Evolutionary conservation across 2,888 invertebrate genomes (phyloP).

Genomic region (Lissonota sp.): DNA sequence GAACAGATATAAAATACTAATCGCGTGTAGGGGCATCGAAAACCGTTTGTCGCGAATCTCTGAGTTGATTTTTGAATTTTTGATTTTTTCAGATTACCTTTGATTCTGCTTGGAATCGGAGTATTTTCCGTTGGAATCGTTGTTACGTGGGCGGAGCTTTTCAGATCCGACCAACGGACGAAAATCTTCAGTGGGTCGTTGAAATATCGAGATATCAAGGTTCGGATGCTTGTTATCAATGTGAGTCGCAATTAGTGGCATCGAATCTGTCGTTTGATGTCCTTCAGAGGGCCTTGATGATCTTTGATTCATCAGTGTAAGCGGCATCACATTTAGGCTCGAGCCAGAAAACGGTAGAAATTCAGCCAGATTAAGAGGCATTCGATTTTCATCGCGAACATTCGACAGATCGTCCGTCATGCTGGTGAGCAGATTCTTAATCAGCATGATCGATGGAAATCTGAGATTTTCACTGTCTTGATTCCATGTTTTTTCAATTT

Average conservation of each 20-base stretch:
- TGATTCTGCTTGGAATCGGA: slow-evolving; percentile 2
- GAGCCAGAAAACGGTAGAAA: neutral
- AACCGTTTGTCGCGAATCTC: too few relatives aligned
- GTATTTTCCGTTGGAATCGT: slow-evolving; percentile 32
- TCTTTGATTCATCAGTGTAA: neutral
- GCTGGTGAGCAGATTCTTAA: neutral
- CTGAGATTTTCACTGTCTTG: neutral
- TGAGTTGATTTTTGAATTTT: too few relatives aligned
- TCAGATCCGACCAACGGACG: neutral
- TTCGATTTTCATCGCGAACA: neutral
- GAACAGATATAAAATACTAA: neutral
- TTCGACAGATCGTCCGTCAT: neutral
- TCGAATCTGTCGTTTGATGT: neutral
- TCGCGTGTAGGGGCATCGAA: too few relatives aligned
- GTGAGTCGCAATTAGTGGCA: neutral
- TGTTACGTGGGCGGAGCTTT: neutral
- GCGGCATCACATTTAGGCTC: slow-evolving; percentile 4
- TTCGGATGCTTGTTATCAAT: neutral
- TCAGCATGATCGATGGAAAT: slow-evolving; percentile 13
- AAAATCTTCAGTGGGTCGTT: neutral
- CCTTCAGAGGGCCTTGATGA: neutral
- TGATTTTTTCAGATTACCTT: too few relatives aligned
- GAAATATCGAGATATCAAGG: neutral
- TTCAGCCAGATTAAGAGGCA: neutral
- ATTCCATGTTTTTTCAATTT: slow-evolving; percentile 9